Conservation (phyloP, 2,113 vertebrate genomes). For the Hemiscyllium ocellatum region DNA sequence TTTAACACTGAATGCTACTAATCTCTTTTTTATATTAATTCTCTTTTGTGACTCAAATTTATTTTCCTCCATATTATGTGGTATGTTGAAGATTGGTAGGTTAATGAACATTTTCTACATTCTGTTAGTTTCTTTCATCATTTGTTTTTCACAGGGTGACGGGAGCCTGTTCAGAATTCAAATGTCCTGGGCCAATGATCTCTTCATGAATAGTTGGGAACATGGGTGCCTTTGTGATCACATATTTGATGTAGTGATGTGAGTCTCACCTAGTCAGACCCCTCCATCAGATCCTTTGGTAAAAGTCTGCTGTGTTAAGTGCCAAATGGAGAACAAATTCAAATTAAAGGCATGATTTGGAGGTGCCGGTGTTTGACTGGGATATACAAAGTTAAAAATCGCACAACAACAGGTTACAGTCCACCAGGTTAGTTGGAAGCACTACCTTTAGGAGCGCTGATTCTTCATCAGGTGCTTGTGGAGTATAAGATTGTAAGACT, state of each 20-base stretch:
- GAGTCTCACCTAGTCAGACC: background rate
- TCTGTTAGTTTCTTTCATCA: background rate
- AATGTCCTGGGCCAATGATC: background rate
- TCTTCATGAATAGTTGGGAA: background rate
- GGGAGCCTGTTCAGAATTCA: background rate
- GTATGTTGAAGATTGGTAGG: background rate
- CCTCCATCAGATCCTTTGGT: background rate
- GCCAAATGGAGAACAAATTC: background rate
- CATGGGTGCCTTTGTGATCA: too few relatives aligned
- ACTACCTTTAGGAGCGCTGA: too few relatives aligned
- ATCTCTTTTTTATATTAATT: background rate
- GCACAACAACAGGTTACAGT: too few relatives aligned
- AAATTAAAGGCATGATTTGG: too few relatives aligned
- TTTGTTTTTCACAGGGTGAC: background rate
- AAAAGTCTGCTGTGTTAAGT: background rate
- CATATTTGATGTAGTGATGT: too few relatives aligned
- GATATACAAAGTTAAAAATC: too few relatives aligned
- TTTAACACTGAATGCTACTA: background rate
- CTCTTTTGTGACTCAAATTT: background rate
- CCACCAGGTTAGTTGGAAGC: too few relatives aligned
- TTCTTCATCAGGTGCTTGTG: too few relatives aligned
- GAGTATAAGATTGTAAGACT: too few relatives aligned
- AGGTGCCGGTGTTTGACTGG: too few relatives aligned
- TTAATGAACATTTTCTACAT: background rate
- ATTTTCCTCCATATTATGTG: background rate